A percentile compares a stretch with the other conserved stretches of the same genome.
Evolutionary conservation across 2,797 vertebrate species (phyloP).

Genomic region (Fistularia tabacaria): DNA sequence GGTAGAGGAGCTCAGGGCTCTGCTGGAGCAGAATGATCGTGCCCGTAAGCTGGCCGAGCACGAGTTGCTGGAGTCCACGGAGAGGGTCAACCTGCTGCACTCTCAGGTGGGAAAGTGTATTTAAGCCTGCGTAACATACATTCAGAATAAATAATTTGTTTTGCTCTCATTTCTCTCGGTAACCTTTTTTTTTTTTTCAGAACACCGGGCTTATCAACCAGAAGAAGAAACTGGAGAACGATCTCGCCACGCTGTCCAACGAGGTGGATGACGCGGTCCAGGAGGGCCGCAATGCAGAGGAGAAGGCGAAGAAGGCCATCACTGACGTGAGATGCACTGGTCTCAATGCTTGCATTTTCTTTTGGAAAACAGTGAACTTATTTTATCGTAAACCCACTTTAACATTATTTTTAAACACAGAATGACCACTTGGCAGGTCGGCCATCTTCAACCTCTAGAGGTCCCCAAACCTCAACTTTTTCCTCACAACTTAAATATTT

Average conservation of each 20-base stretch:
- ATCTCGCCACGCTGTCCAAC: constrained; percentile 77
- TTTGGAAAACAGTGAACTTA: no score
- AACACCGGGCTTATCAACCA: constrained; percentile 89
- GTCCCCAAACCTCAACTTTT: no score
- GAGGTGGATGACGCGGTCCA: constrained; percentile 89
- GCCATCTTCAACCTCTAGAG: no score
- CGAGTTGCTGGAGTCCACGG: constrained; percentile 84
- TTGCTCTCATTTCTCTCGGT: no score
- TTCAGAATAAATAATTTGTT: background rate
- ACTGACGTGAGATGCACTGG: constrained; percentile 74
- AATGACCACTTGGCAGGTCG: no score
- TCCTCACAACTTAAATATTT: no score
- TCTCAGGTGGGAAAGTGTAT: constrained; percentile 76
- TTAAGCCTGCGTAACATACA: background rate
- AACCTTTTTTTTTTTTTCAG: constrained; percentile 54
- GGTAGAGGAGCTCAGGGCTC: constrained; percentile 84
- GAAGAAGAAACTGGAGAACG: constrained; percentile 90
- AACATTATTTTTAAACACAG: no score
- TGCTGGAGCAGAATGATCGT: constrained; percentile 86
- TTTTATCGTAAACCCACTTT: no score
- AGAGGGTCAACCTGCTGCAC: constrained; percentile 88
- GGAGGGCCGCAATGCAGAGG: constrained; percentile 87
- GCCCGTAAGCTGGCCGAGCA: constrained; percentile 87
- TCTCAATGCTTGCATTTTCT: background rate
- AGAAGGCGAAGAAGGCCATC: constrained; percentile 94